Percentiles rank a stretch among this genome's conserved stretches.
phyloP scores from a whole-genome alignment of 2,888 invertebrate genomes.

The Strigamia maritima region DNA sequence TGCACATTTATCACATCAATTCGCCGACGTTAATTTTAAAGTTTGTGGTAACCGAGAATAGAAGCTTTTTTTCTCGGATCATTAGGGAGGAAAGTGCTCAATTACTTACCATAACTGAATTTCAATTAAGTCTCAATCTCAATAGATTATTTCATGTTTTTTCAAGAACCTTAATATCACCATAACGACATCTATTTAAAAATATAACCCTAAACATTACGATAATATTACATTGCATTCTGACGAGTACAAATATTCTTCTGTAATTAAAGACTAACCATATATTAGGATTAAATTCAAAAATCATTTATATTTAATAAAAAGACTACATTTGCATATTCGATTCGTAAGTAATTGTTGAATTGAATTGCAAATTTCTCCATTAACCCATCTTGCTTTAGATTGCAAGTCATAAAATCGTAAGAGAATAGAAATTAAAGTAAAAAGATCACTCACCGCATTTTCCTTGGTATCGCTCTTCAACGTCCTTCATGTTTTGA shows the following conservation, averaged over 20 bases:
- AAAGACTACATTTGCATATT: background rate
- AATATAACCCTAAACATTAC: background rate
- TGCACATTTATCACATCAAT: too few species aligned
- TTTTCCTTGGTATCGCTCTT: constrained; percentile 54
- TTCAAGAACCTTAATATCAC: background rate
- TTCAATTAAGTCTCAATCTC: background rate
- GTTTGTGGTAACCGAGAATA: background rate
- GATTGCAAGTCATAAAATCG: constrained; percentile 30
- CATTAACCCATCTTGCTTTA: constrained; percentile 33
- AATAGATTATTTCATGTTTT: background rate
- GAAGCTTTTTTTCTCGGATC: background rate
- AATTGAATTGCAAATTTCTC: background rate
- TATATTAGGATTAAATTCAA: too few species aligned
- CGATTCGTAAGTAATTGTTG: background rate
- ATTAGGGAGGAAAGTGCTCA: constrained; percentile 6
- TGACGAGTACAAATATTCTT: too few species aligned
- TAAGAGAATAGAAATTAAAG: background rate
- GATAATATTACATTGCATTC: background rate
- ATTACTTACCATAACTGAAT: constrained; percentile 27
- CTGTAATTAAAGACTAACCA: too few species aligned
- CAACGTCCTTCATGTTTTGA: constrained; percentile 51
- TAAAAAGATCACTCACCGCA: constrained; percentile 53
- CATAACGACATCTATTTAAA: background rate
- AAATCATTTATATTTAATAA: background rate
- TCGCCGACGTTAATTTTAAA: too few species aligned